A percentile compares a stretch with the other conserved stretches of the same genome.
These are phyloP conservation scores for Parnassius orleans DNA, from an alignment of 2,888 invertebrate genomes.

Conservation along the genomic window DNA sequence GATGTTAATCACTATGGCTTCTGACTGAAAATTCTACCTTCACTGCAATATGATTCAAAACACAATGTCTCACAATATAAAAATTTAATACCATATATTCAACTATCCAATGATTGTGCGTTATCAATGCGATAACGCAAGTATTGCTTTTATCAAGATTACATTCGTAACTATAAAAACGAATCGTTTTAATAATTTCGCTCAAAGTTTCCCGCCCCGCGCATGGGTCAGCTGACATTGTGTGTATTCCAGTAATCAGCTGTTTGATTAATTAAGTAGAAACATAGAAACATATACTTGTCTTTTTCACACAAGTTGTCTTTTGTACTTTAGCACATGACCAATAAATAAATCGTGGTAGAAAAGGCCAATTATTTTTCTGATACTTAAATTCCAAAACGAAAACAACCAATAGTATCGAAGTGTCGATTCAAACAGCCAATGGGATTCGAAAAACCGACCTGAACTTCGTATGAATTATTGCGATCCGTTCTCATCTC, in stretches of 20 bases:
- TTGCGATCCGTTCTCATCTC: slow-evolving; percentile 32
- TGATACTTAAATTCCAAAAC: slow-evolving; percentile 15
- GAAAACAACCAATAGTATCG: slow-evolving; percentile 43
- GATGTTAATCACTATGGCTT: too few species aligned
- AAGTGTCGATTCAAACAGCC: slow-evolving; percentile 28
- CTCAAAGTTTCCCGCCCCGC: slow-evolving; percentile 46
- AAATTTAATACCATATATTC: slow-evolving; percentile 31
- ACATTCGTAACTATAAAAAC: slow-evolving; percentile 29
- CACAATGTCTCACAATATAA: background rate
- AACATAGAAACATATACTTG: slow-evolving; percentile 31
- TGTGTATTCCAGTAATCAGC: slow-evolving; percentile 37
- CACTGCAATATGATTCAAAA: too few species aligned
- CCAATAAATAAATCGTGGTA: slow-evolving; percentile 28
- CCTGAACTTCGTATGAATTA: slow-evolving; percentile 57
- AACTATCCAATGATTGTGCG: slow-evolving; percentile 28
- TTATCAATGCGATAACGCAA: slow-evolving; percentile 33
- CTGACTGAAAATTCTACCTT: too few species aligned
- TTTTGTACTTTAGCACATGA: slow-evolving; percentile 47
- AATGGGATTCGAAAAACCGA: slow-evolving; percentile 33
- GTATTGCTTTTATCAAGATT: slow-evolving; percentile 23
- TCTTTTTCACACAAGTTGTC: slow-evolving; percentile 46
- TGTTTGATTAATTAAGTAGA: slow-evolving; percentile 32
- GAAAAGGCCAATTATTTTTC: slow-evolving; percentile 33
- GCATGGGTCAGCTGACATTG: slow-evolving; percentile 43
- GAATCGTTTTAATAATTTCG: slow-evolving; percentile 19